Base-by-base conservation (phyloP, 2,797 vertebrate species). In the Sciurus vulgaris region DNA sequence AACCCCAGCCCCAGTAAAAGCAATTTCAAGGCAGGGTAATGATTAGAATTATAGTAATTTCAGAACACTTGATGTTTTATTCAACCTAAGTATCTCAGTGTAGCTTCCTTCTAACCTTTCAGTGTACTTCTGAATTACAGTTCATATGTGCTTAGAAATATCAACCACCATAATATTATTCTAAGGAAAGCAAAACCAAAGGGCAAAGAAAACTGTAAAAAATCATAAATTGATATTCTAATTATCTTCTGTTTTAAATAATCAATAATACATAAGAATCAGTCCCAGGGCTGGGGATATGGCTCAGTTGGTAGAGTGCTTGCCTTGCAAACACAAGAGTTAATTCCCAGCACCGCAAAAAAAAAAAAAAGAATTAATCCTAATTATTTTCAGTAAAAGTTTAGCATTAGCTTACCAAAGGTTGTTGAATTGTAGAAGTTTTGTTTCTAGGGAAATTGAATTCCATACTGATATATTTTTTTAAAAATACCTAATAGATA, bases 131-230 rank as follows among this genome's bases (percentile, higher is more conserved):
- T 94, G 24, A 84, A 91, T n/a, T 77, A 8, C 26, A 22, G 35
- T 72, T 95, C 67, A n/a, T 69, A 2, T 79, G 2, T 74, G n/a
- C 76, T 91, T 94, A 82, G 56, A 87, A 96, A 86, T 89, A 67
- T 17, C 49, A 91, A 18, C 20, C 41, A 92, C 26, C 47, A 41
- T 30, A 38, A 11, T 90, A 41, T 92, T 90, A 90, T 38, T 59
- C 47, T 73, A 78, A 91, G 41, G 17, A 93, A 91, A 91, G 73
- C 54, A 24, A 65, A 73, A 89, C 61, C 69, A 65, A 77, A 73
- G 85, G 61, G n/a, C 18, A 65, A 41, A 91, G 69, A 87, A 38
- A 47, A 61, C 78, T 67, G 26, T 54, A 92, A 54, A 54, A 95
- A 72, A 61, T 70, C 17, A n/a, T 33, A 77, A 82, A 38, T 70